Base-by-base conservation (phyloP, 2,888 invertebrate genomes). In the Eristalis intricaria region DNA sequence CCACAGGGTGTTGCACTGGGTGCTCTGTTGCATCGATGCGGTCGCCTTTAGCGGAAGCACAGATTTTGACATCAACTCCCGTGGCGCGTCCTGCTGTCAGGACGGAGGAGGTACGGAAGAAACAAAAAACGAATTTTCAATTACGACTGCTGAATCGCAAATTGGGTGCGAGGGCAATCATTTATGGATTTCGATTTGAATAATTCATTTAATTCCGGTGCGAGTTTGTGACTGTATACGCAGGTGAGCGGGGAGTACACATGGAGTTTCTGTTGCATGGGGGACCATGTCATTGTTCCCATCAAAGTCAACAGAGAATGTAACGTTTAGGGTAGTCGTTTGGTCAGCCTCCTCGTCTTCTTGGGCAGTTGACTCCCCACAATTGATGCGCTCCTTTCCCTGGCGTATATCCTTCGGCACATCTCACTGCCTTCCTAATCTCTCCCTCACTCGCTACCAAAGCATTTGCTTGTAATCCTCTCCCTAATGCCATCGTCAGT, bases 111-210 rank as follows among this genome's bases (percentile, higher is more conserved):
- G 23, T 4, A 15, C 58, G 13, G 8, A 19, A 70, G 26, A 58
- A 13, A n/a, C n/a, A n/a, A 50, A 19, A 50, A 58, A 19, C 66
- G 66, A 38, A 60, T 71, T 58, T 50, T 15, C 2, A 32, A 66
- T 83, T 73, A 66, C 56, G 29, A n/a, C 74, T 64, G 50, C n/a
- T 38, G 73, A 68, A 74, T 74, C 43, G 60, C 19, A 60, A 73
- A 79, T 79, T 73, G 60, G 61, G 26, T 68, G 65, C 50, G 19
- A 35, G 66, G 43, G 35, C 29, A 68, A 22, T 74, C 43, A 80
- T 80, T 80, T 80, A 76, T 84, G 74, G 74, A 70, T 38, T 70
- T 61, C 56, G 43, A 79, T 66, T 70, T 79, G 84, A 79, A 84
- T 84, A 80, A 71, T 61, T 84, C 69, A 84, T 84, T 75, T 58